A percentile compares a stretch with the other conserved stretches of the same genome.
phyloP scores from a whole-genome alignment of 1,140 invertebrate species.

The Adelges cooleyi region DNA sequence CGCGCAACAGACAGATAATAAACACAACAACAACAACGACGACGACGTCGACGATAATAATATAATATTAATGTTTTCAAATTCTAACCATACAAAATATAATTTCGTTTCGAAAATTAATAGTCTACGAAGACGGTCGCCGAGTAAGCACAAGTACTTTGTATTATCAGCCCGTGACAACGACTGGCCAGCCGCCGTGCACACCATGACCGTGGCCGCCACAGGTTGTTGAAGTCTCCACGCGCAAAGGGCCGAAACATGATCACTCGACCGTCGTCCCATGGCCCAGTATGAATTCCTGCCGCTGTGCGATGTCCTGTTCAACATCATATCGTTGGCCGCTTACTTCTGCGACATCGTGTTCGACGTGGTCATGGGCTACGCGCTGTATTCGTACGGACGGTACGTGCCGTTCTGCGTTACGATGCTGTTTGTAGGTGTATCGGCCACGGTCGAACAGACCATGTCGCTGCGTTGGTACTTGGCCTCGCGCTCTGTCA shows the following conservation, averaged over 20 bases:
- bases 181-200: too few species aligned
- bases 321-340: constrained; percentile 82
- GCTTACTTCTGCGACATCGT: constrained; percentile 85
- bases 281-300: constrained; percentile 49
- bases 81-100: too few species aligned
- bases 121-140: too few species aligned
- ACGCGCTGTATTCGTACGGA: constrained; percentile 59
- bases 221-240: neutral
- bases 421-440: constrained; percentile 52
- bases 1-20: too few species aligned
- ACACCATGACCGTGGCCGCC: too few species aligned
- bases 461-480: constrained; percentile 41
- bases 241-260: neutral
- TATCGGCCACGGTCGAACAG: constrained; percentile 59
- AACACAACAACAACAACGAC: neutral
- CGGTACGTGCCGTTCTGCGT: constrained; percentile 49
- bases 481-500: constrained; percentile 27
- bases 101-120: too few species aligned
- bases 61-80: neutral
- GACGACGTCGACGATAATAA: neutral
- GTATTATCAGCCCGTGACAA: too few species aligned
- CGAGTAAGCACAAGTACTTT: too few species aligned
- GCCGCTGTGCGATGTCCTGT: constrained; percentile 75
- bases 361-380: constrained; percentile 73
- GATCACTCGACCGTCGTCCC: constrained; percentile 1